These are phyloP conservation scores for Cyprinella venusta DNA, from an alignment of 2,797 vertebrate genomes.

Conservation along the genomic window DNA sequence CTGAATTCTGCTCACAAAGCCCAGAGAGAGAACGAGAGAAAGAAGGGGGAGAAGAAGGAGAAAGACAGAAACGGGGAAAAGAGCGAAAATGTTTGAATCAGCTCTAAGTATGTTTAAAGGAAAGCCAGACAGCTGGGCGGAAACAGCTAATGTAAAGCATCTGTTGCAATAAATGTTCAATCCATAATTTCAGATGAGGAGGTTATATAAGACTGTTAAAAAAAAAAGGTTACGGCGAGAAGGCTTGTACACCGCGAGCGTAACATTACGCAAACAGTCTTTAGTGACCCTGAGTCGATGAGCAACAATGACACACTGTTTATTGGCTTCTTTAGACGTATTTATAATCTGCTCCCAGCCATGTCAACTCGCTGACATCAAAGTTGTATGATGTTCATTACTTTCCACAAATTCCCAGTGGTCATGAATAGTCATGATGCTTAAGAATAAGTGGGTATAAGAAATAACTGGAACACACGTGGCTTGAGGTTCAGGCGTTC, in stretches of 20 bases:
- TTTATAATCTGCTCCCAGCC: conserved; percentile 43
- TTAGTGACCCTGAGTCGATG: conserved; percentile 30
- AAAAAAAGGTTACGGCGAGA: conserved; percentile 24
- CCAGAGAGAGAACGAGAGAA: conserved; percentile 21
- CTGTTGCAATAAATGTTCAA: conserved; percentile 43
- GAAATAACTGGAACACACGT: conserved; percentile 13
- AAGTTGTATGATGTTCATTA: conserved; percentile 35
- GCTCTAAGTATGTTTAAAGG: conserved; percentile 13
- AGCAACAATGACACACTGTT: conserved; percentile 39
- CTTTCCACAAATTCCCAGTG: conserved; percentile 22
- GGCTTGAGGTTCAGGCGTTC: background rate
- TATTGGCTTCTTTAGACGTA: conserved; percentile 44
- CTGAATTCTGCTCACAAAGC: conserved; percentile 11
- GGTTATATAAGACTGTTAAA: conserved; percentile 43
- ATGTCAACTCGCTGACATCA: conserved; percentile 28
- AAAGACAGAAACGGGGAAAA: background rate
- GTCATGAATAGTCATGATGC: conserved; percentile 45
- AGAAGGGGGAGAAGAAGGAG: background rate
- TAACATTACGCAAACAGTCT: conserved; percentile 33
- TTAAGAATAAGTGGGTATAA: conserved; percentile 31
- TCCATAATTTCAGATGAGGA: conserved; percentile 2
- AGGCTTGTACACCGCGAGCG: conserved; percentile 5
- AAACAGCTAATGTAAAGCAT: conserved; percentile 30
- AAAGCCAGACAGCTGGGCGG: conserved; percentile 26
- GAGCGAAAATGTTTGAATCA: background rate